These are phyloP conservation scores for Enteromius radiatus DNA, from an alignment of 2,797 vertebrate genomes.

Conservation along the genomic window DNA sequence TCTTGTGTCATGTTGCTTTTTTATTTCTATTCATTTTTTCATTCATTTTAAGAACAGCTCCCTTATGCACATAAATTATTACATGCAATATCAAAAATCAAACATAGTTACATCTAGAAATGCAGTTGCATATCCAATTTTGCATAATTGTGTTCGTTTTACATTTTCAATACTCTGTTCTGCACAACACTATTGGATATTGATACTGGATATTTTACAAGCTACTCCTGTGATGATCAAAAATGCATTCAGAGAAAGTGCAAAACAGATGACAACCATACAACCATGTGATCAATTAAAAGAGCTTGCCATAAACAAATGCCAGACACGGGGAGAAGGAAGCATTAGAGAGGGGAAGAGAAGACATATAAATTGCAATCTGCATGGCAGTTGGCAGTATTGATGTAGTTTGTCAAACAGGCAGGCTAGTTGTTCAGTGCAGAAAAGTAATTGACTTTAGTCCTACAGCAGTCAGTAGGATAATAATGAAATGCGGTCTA, in stretches of 20 bases:
- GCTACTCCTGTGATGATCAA: background rate
- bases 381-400: constrained; percentile 56
- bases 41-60: too few species aligned
- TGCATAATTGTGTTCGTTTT: background rate
- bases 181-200: background rate
- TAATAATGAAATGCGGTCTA: constrained; percentile 59
- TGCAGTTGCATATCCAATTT: background rate
- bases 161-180: background rate
- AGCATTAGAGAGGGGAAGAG: background rate
- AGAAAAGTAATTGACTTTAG: constrained; percentile 55
- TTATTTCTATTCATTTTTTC: too few species aligned
- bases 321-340: background rate
- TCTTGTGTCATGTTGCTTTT: too few species aligned
- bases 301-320: constrained; percentile 3
- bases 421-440: constrained; percentile 44
- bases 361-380: constrained; percentile 53
- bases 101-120: background rate
- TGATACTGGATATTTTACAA: background rate
- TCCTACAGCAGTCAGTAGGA: constrained; percentile 45
- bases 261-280: background rate
- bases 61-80: too few species aligned
- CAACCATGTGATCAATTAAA: background rate
- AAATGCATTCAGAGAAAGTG: background rate
- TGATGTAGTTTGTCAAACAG: constrained; percentile 59
- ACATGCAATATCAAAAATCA: too few species aligned